Conservation (phyloP, 2,113 vertebrate genomes). For the Trochalopteron elliotii region DNA sequence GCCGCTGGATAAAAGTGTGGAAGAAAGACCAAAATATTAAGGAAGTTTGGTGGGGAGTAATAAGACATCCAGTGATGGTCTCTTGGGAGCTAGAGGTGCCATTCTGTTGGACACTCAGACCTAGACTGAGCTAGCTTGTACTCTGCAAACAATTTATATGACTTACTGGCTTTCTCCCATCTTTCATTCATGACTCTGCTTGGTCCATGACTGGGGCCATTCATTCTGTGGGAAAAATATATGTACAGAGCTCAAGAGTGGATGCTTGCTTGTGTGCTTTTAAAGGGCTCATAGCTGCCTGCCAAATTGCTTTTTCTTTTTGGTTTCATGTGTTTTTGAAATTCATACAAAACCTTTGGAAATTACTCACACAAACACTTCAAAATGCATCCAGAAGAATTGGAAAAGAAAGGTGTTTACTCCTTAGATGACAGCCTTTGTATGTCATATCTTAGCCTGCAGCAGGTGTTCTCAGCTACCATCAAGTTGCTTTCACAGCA, state of each 20-base stretch:
- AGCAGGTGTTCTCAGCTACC: neutral
- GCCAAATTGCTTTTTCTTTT: neutral
- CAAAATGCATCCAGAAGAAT: neutral
- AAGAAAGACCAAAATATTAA: neutral
- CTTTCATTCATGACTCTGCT: constrained; percentile 30
- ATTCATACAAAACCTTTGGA: neutral
- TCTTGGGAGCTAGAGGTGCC: neutral
- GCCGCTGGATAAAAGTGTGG: neutral
- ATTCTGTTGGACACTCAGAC: neutral
- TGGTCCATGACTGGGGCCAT: neutral
- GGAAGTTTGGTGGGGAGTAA: neutral
- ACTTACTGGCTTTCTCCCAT: constrained; percentile 17
- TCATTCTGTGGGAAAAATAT: neutral
- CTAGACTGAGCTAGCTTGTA: neutral
- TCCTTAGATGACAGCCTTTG: neutral
- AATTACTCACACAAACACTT: neutral
- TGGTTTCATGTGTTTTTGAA: neutral
- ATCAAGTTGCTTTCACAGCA: neutral
- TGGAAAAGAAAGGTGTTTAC: neutral
- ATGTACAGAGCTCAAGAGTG: neutral
- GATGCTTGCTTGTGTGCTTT: neutral
- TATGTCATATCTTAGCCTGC: neutral
- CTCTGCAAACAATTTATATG: neutral
- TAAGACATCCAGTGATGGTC: neutral
- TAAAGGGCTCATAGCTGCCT: neutral